Evolutionary conservation across 2,888 invertebrate species (phyloP), one percentile per base, ranked within the genome.

Genomic region (Ophion slaviceki): DNA sequence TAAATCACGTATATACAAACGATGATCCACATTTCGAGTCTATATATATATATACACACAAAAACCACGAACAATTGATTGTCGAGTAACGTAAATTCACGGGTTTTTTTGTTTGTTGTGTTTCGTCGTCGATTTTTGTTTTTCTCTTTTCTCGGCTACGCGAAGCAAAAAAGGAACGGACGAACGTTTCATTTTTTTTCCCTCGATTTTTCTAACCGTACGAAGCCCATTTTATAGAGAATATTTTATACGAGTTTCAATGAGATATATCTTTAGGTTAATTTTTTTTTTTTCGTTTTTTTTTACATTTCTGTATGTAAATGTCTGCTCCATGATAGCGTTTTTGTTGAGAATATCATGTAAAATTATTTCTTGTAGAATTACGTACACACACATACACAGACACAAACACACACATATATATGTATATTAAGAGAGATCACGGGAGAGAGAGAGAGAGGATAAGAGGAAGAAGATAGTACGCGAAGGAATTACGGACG

Each of bases 281-380:
- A 91, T 90, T 84, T 91, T 91, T 92, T 90, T 92, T 92, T 92
- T 90, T 91, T 90, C 90, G 83, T 91, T 91, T 92, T 90, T 92
- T 92, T 92, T 92, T 92, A 92, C 92, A 92, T 92, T 92, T 92
- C 91, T 92, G 92, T 90, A 90, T 93, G 91, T 93, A 93, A 92
- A 93, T 93, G 92, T 92, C 91, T 92, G 91, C 92, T 92, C 91
- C 92, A 90, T 91, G 91, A 91, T 92, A 91, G 90, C 87, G 91
- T 91, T 92, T 93, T 91, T 93, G 92, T 93, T 93, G 91, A 93
- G 89, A 80, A 93, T 93, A 92, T 93, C 93, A 92, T 93, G 93
- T 93, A 93, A 92, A 93, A 93, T 93, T 91, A 92, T 90, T 91
- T 89, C 89, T 87, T 91, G 91, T 87, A 90, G 47, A 47, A 47